Conservation (phyloP, 2,113 vertebrate genomes). For the Pelodiscus sinensis region DNA sequence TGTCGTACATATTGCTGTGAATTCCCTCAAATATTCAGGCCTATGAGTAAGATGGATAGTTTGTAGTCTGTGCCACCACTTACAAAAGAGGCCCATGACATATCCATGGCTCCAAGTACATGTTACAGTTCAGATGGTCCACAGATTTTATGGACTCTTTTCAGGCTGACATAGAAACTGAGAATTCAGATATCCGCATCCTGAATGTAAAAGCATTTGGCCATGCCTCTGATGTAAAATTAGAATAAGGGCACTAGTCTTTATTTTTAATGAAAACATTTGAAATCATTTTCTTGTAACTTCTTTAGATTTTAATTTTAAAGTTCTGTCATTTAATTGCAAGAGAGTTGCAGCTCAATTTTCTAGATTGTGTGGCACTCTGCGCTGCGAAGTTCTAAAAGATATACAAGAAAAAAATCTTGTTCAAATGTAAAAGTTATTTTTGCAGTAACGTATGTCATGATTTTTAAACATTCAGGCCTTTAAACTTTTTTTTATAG, state of each 20-base stretch:
- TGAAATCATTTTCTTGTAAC: constrained; percentile 47
- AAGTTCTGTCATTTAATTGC: constrained; percentile 73
- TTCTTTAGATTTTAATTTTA: constrained; percentile 60
- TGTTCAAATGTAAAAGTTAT: constrained; percentile 85
- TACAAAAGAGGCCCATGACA: not conserved
- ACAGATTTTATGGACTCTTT: not conserved
- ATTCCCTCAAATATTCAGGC: not conserved
- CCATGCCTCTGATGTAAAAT: not conserved
- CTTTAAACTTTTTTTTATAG: constrained; percentile 90
- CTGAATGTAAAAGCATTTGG: not conserved
- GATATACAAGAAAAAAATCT: constrained; percentile 83
- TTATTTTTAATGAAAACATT: constrained; percentile 57
- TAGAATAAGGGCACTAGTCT: constrained; percentile 22
- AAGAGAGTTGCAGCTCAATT: constrained; percentile 71
- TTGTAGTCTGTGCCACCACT: not conserved
- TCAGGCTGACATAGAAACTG: not conserved
- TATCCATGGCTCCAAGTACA: not conserved
- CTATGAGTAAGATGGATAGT: not conserved
- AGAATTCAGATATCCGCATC: not conserved
- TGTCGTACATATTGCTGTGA: not conserved
- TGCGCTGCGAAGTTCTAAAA: constrained; percentile 78
- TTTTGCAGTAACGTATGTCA: constrained; percentile 89
- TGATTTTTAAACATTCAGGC: constrained; percentile 89
- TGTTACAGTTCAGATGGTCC: not conserved
- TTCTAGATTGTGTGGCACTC: constrained; percentile 73